A percentile compares a stretch with the other conserved stretches of the same genome.
Conservation (phyloP, 2,797 vertebrate genomes). For the Siniperca undulata region DNA sequence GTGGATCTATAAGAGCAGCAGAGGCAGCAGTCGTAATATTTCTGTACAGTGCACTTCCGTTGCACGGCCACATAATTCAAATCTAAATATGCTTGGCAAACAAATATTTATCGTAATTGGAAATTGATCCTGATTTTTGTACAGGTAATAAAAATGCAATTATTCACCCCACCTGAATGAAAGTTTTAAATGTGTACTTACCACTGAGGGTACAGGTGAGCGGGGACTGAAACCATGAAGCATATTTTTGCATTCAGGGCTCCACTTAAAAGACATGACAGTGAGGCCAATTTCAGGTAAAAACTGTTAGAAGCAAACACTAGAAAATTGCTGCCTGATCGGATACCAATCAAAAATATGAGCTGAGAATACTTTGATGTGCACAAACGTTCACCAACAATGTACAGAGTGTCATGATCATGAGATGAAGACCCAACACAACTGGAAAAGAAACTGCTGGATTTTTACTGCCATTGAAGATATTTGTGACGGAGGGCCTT, state of each 20-base stretch:
- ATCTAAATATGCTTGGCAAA: slow-evolving; percentile 59
- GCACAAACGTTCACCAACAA: slow-evolving; percentile 78
- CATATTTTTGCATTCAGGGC: slow-evolving; percentile 87
- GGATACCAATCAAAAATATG: slow-evolving; percentile 78
- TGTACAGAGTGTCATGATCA: slow-evolving; percentile 81
- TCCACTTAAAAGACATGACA: slow-evolving; percentile 87
- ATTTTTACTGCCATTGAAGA: slow-evolving; percentile 50
- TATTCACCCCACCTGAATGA: slow-evolving; percentile 85
- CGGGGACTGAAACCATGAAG: slow-evolving; percentile 86
- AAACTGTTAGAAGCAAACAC: slow-evolving; percentile 79
- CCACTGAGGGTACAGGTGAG: slow-evolving; percentile 84
- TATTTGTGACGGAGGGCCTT: slow-evolving; percentile 48
- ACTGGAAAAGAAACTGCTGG: slow-evolving; percentile 69
- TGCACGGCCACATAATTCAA: slow-evolving; percentile 68
- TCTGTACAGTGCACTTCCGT: slow-evolving; percentile 82
- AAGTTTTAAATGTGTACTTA: slow-evolving; percentile 89
- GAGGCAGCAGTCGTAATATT: slow-evolving; percentile 79
- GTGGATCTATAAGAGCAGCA: slow-evolving; percentile 85
- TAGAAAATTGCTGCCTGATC: slow-evolving; percentile 72
- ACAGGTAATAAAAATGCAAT: slow-evolving; percentile 69
- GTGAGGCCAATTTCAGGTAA: slow-evolving; percentile 86
- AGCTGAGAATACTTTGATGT: slow-evolving; percentile 75
- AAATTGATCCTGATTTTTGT: slow-evolving; percentile 72
- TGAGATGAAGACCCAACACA: slow-evolving; percentile 82
- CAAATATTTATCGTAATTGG: slow-evolving; percentile 55